Percentiles rank a stretch among this genome's conserved stretches.
phyloP scores from a whole-genome alignment of 2,113 vertebrate genomes.

The Triplophysa tibetana region DNA sequence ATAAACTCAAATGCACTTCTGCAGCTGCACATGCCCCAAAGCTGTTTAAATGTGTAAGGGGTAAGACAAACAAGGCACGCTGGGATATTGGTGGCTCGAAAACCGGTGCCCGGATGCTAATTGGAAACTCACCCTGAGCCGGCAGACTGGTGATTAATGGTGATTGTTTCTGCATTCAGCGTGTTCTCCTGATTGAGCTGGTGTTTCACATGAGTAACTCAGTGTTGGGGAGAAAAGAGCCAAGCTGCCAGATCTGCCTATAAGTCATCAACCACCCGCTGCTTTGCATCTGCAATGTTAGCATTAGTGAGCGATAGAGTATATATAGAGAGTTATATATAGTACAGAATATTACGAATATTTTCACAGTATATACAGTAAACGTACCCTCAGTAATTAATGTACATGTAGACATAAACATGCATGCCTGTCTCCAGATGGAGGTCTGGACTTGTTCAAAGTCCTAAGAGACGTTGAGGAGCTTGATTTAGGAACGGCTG shows the following conservation, averaged over 20 bases:
- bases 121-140: constrained; percentile 51
- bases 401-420: neutral
- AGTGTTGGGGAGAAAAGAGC: constrained; percentile 34
- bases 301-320: neutral
- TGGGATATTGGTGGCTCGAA: constrained; percentile 50
- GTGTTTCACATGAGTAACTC: constrained; percentile 53
- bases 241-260: constrained; percentile 43
- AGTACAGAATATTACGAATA: no score
- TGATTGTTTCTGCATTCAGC: constrained; percentile 56
- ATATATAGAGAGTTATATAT: constrained; percentile 3
- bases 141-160: constrained; percentile 53
- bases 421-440: neutral
- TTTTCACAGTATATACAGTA: neutral
- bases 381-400: no score
- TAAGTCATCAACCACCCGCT: constrained; percentile 48
- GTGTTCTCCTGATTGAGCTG: constrained; percentile 44
- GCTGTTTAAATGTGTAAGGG: constrained; percentile 34
- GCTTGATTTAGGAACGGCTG: neutral
- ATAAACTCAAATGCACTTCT: constrained; percentile 43
- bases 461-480: constrained; percentile 3
- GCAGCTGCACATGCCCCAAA: constrained; percentile 9
- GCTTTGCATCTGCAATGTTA: constrained; percentile 21
- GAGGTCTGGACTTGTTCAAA: constrained; percentile 6
- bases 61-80: constrained; percentile 47
- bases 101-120: constrained; percentile 53